phyloP scores from a whole-genome alignment of 2,113 vertebrate genomes.

The Dendrocopos noguchii region DNA sequence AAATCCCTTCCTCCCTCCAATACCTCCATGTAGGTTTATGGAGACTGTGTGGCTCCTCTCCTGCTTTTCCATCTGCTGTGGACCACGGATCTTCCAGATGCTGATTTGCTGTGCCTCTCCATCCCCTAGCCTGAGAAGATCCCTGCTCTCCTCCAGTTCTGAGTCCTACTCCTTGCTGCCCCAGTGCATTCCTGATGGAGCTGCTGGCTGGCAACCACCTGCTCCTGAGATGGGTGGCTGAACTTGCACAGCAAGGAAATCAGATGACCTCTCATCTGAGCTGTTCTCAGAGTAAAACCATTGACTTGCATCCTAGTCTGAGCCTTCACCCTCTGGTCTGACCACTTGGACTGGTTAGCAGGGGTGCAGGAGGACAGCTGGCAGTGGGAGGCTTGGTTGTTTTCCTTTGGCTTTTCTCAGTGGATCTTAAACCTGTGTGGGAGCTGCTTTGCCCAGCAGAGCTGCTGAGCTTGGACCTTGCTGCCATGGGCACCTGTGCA shows the following conservation, averaged over 20 bases:
- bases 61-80: neutral
- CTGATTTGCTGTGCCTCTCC: neutral
- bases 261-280: neutral
- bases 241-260: neutral
- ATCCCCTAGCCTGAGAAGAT: neutral
- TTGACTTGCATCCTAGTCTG: slow-evolving; percentile 17
- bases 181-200: neutral
- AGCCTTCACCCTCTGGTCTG: slow-evolving; percentile 1
- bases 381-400: neutral
- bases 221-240: neutral
- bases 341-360: neutral
- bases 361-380: neutral
- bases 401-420: neutral
- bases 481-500: neutral
- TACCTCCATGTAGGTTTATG: neutral
- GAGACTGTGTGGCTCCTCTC: neutral
- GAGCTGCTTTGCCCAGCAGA: neutral
- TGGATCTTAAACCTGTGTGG: neutral
- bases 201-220: neutral
- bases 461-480: neutral
- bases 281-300: neutral
- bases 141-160: neutral
- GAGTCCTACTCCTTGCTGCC: neutral
- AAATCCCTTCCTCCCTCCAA: neutral
- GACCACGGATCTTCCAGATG: neutral